Evolutionary conservation across 1,140 invertebrate genomes (phyloP), one percentile per base, ranked within the genome.

Genomic region (Pseudoatta argentina): DNA sequence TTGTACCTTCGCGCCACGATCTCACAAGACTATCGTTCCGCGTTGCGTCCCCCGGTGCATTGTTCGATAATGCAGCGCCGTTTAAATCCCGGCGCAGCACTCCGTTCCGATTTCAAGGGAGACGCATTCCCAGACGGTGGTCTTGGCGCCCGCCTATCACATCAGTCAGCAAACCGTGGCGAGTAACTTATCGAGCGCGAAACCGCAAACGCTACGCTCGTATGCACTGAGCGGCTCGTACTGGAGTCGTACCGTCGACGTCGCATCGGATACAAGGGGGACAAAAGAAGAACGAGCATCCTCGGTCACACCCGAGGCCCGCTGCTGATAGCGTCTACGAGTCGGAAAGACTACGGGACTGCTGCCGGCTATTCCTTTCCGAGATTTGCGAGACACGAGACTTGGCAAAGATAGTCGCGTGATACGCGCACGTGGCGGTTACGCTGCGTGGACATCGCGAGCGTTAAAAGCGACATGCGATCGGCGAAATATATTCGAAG

Each of bases 101-200:
- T 73, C 69, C 83, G 87, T 79, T 67, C 81, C 88, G 90, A 94
- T 93, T 91, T 92, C 91, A 91, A 86, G 87, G 85, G 67, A 88
- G 88, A 90, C 89, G 92, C 93, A 94, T 94, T 94, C 93, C 88
- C 93, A 94, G 93, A 94, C 93, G 89, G 89, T 88, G 92, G 90
- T 91, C 90, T 93, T 92, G 93, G 93, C 94, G 93, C 93, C 93
- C 89, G 88, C 85, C 88, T 94, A 94, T 94, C 94, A 91, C 86
- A 89, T 59, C 76, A 88, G 61, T 87, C 88, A 86, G 91, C 86
- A 89, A 91, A 89, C 86, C 91, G 86, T 88, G 91, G 89, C 86
- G 91, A 89, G 89, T 88, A 91, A 93, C 89, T 93, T 93, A 93
- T 91, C 91, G 88, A 86, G 89, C 88, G 92, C 89, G 87, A 93